A percentile compares a stretch with the other conserved stretches of the same genome.
phyloP scores from a whole-genome alignment of 2,113 vertebrate genomes.

The Bothrops jararaca region DNA sequence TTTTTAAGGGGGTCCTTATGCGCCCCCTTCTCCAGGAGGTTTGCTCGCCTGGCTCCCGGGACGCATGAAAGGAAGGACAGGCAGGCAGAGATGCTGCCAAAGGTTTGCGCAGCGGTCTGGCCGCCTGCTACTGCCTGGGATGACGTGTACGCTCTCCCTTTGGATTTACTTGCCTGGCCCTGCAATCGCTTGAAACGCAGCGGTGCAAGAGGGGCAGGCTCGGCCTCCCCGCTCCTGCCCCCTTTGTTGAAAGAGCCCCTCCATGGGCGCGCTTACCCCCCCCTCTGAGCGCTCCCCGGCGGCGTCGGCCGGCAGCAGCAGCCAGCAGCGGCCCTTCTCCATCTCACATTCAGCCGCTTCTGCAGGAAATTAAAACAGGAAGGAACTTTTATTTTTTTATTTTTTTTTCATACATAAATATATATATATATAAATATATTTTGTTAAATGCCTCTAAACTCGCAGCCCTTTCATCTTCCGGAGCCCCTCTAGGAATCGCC shows the following conservation, averaged over 20 bases:
- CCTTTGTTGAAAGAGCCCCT: too few species aligned
- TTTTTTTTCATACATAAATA: too few species aligned
- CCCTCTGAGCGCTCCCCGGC: not conserved
- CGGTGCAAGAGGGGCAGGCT: too few species aligned
- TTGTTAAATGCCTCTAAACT: not conserved
- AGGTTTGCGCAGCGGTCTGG: too few species aligned
- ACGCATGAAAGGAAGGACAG: not conserved
- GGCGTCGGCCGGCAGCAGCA: too few species aligned
- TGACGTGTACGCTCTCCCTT: not conserved
- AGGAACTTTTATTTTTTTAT: conserved; percentile 25
- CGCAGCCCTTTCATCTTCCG: conserved; percentile 9
- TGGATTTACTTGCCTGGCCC: not conserved
- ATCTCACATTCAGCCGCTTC: conserved; percentile 7
- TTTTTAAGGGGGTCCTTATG: not conserved
- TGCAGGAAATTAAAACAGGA: conserved; percentile 18
- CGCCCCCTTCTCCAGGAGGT: too few species aligned
- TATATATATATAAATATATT: too few species aligned
- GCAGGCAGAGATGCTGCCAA: not conserved
- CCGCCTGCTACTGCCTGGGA: not conserved
- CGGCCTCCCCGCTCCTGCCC: too few species aligned
- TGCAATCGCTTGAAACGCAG: too few species aligned
- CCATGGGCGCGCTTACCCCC: not conserved
- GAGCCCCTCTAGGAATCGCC: not conserved
- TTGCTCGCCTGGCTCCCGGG: not conserved
- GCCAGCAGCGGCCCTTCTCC: not conserved